Percentiles rank a stretch among this genome's conserved stretches.
phyloP scores from a whole-genome alignment of 2,113 vertebrate genomes.

The Campylomormyrus numenius region DNA sequence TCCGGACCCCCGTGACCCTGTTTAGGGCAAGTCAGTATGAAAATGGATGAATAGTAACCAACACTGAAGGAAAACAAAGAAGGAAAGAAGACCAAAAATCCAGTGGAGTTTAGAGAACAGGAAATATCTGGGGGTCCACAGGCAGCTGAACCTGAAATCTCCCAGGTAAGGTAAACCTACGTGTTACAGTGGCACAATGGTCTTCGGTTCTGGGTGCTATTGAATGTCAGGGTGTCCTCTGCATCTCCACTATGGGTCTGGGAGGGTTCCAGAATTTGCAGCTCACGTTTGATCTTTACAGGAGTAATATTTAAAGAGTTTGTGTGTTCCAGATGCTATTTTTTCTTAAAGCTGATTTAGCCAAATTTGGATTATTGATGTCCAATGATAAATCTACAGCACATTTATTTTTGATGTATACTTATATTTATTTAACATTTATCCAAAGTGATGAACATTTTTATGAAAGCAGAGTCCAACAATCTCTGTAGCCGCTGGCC shows the following conservation, averaged over 20 bases:
- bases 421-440: background rate
- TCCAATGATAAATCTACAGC: background rate
- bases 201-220: background rate
- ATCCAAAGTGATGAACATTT: background rate
- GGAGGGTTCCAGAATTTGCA: background rate
- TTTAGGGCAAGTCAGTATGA: background rate
- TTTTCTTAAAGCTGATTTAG: background rate
- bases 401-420: background rate
- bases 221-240: background rate
- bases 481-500: background rate
- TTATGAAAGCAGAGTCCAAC: background rate
- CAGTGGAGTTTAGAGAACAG: background rate
- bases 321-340: background rate
- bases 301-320: background rate
- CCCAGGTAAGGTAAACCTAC: background rate
- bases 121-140: background rate
- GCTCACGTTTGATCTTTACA: background rate
- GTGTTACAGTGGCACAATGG: background rate
- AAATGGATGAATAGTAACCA: background rate
- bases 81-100: background rate
- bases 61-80: background rate
- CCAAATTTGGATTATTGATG: background rate
- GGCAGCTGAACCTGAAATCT: background rate
- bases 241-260: background rate
- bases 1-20: background rate